Base-by-base conservation (phyloP, 2,888 invertebrate species). In the Drosophila helvetica region DNA sequence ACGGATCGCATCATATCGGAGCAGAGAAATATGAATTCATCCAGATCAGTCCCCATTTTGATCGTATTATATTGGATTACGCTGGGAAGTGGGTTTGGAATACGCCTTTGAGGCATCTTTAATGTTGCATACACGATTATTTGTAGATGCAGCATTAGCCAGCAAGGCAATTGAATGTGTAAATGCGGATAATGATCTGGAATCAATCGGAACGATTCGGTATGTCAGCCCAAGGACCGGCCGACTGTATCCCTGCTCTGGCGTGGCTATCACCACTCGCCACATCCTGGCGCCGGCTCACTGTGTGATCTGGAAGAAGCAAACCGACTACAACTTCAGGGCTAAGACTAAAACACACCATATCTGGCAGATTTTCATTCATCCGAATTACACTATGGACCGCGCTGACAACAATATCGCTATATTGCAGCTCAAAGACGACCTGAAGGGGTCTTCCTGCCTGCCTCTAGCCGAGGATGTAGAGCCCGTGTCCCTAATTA, bases 281-380 rank as follows among this genome's bases (percentile, higher is more conserved):
- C 17, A 19, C 18, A 19, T 59, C 18, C 51, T 59, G 10, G 15
- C 51, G 8, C 59, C 59, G 4, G 51, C 51, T 2, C 59, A 52
- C 43, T 59, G 59, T 59, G 59, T 59, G 4, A 9, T 27, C 15
- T 59, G 45, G 43, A 3, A 5, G 19, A 5, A 25, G 7, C 18
- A 18, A 9, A n/a, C 10, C 5, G 43, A 27, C 18, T 27, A 27
- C 18, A 17, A 1, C 4, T 55, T 45, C 12, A 45, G 7, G 55
- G 7, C 3, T 12, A 2, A 3, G 17, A 25, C 1, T 17, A 10
- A 17, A 7, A 5, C 9, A 10, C 9, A 43, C 19, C 25, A 0
- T 2, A 45, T 45, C 27, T 5, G 12, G n/a, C 43, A 30, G 15
- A 25, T 50, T 10, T 18, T 25, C 9, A 27, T 56, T 27, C 62